phyloP scores from a whole-genome alignment of 2,888 invertebrate species.

The Agrotis puta region DNA sequence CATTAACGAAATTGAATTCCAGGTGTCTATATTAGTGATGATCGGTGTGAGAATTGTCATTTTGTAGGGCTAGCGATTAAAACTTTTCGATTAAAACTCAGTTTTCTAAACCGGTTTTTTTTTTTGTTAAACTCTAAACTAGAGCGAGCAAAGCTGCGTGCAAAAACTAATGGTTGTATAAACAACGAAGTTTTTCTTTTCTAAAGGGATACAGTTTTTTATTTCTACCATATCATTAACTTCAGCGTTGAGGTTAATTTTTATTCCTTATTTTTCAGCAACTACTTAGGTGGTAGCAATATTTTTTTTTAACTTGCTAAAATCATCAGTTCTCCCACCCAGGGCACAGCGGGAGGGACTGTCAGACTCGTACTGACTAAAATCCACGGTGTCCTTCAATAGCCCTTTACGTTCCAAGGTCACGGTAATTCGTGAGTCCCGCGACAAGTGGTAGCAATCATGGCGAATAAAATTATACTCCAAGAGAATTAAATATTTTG shows the following conservation, averaged over 20 bases:
- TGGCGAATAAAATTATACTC: neutral
- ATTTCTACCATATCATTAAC: neutral
- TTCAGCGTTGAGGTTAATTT: neutral
- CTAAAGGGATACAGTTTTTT: neutral
- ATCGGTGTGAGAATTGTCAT: constrained; percentile 40
- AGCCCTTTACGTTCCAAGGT: too few species aligned
- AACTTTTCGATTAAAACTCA: neutral
- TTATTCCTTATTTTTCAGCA: neutral
- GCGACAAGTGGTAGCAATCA: too few species aligned
- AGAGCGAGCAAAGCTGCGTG: too few species aligned
- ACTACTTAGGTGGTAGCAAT: too few species aligned
- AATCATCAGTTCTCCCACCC: too few species aligned
- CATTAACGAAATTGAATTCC: constrained; percentile 57
- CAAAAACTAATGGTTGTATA: neutral
- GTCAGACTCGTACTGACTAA: too few species aligned
- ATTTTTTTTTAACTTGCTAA: too few species aligned
- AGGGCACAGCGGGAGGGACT: too few species aligned
- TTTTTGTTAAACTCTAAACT: too few species aligned
- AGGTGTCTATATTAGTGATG: constrained; percentile 35
- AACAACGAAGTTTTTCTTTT: neutral
- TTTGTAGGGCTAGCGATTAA: neutral
- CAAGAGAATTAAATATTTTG: neutral
- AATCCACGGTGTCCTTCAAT: too few species aligned
- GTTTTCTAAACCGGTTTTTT: neutral
- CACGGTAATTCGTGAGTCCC: too few species aligned